A percentile compares a stretch with the other conserved stretches of the same genome.
phyloP scores from a whole-genome alignment of 2,797 vertebrate species.

The Scyliorhinus canicula region DNA sequence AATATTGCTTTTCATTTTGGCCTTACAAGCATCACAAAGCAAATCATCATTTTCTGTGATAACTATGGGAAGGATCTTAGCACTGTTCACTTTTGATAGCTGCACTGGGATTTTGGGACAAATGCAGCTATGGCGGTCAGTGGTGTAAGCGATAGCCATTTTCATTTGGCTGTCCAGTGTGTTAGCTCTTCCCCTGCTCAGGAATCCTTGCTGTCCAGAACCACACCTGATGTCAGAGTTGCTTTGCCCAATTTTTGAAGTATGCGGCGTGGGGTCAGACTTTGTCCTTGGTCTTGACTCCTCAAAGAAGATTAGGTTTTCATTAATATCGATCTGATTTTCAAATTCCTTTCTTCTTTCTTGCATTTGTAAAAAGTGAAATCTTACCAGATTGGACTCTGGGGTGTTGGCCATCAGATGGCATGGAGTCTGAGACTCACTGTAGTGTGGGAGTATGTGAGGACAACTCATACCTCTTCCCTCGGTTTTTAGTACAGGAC shows the following conservation, averaged over 20 bases:
- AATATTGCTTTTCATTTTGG: conserved; percentile 66
- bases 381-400: conserved; percentile 83
- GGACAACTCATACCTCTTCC: conserved; percentile 48
- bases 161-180: conserved; percentile 74
- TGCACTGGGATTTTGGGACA: conserved; percentile 17
- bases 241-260: conserved; percentile 67
- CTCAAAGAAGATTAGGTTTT: conserved; percentile 87
- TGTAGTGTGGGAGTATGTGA: conserved; percentile 45
- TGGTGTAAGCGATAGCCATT: conserved; percentile 35
- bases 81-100: conserved; percentile 8
- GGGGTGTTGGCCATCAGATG: conserved; percentile 53
- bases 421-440: background rate
- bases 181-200: conserved; percentile 74
- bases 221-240: conserved; percentile 48
- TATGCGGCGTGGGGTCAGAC: conserved; percentile 87
- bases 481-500: conserved; percentile 6
- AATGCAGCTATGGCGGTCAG: background rate
- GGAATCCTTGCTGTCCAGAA: conserved; percentile 57
- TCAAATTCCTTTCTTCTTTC: conserved; percentile 84
- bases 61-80: conserved; percentile 19
- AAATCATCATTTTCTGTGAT: conserved; percentile 57
- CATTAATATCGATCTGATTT: conserved; percentile 79
- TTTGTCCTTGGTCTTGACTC: conserved; percentile 85
- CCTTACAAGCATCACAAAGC: conserved; percentile 93
- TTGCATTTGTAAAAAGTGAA: conserved; percentile 91